phyloP scores from a whole-genome alignment of 2,113 vertebrate species.

The Embiotoca jacksoni region DNA sequence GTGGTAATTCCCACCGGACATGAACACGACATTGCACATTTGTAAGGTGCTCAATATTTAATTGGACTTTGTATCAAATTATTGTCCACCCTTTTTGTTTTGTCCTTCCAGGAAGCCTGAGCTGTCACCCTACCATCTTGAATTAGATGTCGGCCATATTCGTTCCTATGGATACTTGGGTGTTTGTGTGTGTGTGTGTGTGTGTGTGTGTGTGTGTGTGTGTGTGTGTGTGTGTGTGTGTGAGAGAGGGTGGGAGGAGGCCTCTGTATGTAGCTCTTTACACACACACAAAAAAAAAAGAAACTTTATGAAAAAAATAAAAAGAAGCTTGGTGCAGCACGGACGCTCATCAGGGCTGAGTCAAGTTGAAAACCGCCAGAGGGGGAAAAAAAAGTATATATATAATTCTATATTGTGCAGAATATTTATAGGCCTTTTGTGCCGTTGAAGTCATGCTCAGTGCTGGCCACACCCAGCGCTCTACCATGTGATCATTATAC shows the following conservation, averaged over 20 bases:
- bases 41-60: neutral
- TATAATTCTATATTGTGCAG: slow-evolving; percentile 86
- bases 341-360: slow-evolving; percentile 42
- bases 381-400: slow-evolving; percentile 67
- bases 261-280: slow-evolving; percentile 80
- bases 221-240: neutral
- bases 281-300: slow-evolving; percentile 43
- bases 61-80: slow-evolving; percentile 34
- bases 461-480: slow-evolving; percentile 72
- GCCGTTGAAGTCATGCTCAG: slow-evolving; percentile 79
- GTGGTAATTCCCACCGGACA: slow-evolving; percentile 24
- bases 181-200: slow-evolving; percentile 42
- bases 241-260: slow-evolving; percentile 10
- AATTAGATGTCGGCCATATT: slow-evolving; percentile 77
- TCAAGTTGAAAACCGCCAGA: slow-evolving; percentile 31
- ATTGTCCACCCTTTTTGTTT: neutral
- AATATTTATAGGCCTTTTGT: slow-evolving; percentile 86
- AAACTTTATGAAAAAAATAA: slow-evolving; percentile 46
- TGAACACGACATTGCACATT: slow-evolving; percentile 17
- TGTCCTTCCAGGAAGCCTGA: slow-evolving; percentile 63
- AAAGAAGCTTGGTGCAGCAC: slow-evolving; percentile 20
- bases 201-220: slow-evolving; percentile 3
- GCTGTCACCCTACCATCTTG: slow-evolving; percentile 70
- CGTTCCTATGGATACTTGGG: slow-evolving; percentile 74
- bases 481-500: slow-evolving; percentile 85